A percentile compares a stretch with the other conserved stretches of the same genome.
Evolutionary conservation across 2,797 vertebrate genomes (phyloP).

Genomic region (Catamblyrhynchus diadema): DNA sequence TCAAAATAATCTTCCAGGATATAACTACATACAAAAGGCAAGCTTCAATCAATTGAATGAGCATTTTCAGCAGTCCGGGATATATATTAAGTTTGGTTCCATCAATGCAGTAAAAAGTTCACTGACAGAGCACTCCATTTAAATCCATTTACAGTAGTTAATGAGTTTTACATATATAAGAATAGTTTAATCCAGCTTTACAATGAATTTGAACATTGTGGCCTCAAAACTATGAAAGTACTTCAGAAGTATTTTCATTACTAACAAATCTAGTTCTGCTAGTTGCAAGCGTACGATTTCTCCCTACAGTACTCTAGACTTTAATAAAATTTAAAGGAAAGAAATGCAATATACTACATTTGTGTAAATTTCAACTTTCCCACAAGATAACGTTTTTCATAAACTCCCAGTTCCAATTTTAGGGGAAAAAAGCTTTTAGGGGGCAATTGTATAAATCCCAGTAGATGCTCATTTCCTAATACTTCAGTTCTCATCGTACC

Average conservation of each 20-base stretch:
- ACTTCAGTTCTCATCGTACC: not conserved
- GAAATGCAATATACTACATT: not conserved
- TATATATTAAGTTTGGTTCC: not conserved
- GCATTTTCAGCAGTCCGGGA: not conserved
- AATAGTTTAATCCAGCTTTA: not conserved
- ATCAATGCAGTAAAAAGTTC: not conserved
- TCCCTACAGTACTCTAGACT: not conserved
- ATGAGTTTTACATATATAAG: constrained; percentile 4
- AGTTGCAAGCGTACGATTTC: not conserved
- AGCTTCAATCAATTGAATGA: not conserved
- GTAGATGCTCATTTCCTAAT: not conserved
- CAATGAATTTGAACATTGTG: not conserved
- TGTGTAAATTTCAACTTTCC: not conserved
- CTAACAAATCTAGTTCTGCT: not conserved
- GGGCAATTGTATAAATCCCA: not conserved
- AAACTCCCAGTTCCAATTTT: not conserved
- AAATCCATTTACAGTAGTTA: not conserved
- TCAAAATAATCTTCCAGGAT: constrained; percentile 23
- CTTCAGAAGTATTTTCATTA: not conserved
- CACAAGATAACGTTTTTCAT: not conserved
- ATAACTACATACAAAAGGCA: not conserved
- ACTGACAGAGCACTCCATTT: not conserved
- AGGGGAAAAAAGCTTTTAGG: not conserved
- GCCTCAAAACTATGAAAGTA: not conserved
- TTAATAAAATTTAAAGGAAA: not conserved